Conservation (phyloP, 2,888 invertebrate species). For the Dryocosmus kuriphilus region DNA sequence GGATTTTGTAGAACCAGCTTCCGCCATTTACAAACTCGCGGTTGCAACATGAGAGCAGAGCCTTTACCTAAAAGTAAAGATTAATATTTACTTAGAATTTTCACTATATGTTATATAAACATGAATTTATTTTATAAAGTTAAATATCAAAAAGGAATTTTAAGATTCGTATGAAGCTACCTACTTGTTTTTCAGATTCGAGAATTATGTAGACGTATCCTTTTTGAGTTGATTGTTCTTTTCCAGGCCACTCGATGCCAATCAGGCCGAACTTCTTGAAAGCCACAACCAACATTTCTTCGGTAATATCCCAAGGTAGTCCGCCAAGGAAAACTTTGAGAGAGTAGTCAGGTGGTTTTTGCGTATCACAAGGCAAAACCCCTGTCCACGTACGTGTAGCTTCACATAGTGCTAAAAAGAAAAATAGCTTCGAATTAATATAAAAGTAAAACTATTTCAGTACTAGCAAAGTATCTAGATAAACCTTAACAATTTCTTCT, state of each 20-base stretch:
- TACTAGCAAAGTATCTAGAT: too few species aligned
- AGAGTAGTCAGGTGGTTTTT: constrained; percentile 89
- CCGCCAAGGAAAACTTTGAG: constrained; percentile 97
- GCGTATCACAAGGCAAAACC: constrained; percentile 86
- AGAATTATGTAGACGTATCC: constrained; percentile 98
- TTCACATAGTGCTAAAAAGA: constrained; percentile 80
- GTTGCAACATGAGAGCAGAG: constrained; percentile 90
- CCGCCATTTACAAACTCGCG: constrained; percentile 85
- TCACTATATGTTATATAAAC: neutral
- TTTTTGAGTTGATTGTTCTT: constrained; percentile 87
- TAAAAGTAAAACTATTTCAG: neutral
- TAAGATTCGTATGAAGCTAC: constrained; percentile 11
- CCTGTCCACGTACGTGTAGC: constrained; percentile 94
- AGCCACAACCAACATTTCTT: constrained; percentile 89
- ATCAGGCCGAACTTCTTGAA: constrained; percentile 94
- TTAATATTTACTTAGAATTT: constrained; percentile 12
- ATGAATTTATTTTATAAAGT: too few species aligned
- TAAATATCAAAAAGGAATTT: constrained; percentile 12
- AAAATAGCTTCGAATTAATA: constrained; percentile 30
- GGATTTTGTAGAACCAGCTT: constrained; percentile 95
- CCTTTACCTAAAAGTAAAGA: constrained; percentile 82
- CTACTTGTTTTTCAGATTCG: constrained; percentile 91
- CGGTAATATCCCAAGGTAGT: constrained; percentile 97
- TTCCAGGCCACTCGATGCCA: constrained; percentile 96
- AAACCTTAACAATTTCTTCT: too few species aligned